phyloP scores from a whole-genome alignment of 2,888 invertebrate genomes.

The Spatulosminthurus flaviceps region DNA sequence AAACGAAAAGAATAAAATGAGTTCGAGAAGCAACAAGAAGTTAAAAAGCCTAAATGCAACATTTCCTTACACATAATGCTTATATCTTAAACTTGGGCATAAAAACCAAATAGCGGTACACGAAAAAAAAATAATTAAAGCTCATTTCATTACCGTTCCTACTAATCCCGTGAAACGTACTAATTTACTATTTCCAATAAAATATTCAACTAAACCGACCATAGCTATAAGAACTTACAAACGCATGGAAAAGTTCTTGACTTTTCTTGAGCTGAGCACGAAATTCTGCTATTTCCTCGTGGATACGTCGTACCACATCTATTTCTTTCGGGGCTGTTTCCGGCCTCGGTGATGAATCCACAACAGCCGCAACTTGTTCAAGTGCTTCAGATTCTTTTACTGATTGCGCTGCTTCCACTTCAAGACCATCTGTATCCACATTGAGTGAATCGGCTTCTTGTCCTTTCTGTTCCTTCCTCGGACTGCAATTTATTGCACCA shows the following conservation, averaged over 20 bases:
- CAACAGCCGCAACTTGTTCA: slow-evolving; percentile 40
- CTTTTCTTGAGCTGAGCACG: slow-evolving; percentile 61
- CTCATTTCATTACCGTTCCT: too few relatives aligned
- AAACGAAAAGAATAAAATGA: too few relatives aligned
- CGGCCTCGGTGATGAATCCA: slow-evolving; percentile 25
- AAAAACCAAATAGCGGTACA: too few relatives aligned
- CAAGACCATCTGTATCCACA: slow-evolving; percentile 32
- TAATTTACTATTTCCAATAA: too few relatives aligned
- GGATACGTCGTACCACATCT: slow-evolving; percentile 58
- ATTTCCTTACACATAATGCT: too few relatives aligned
- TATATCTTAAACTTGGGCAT: too few relatives aligned
- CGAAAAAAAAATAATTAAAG: too few relatives aligned
- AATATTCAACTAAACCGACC: too few relatives aligned
- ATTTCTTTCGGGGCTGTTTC: slow-evolving; percentile 46
- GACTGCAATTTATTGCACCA: slow-evolving; percentile 29
- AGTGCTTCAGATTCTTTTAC: background rate
- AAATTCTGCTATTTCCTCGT: slow-evolving; percentile 61
- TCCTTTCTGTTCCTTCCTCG: slow-evolving; percentile 18
- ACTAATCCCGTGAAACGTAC: too few relatives aligned
- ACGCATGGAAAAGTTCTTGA: slow-evolving; percentile 60
- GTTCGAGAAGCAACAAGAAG: too few relatives aligned
- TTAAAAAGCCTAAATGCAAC: too few relatives aligned
- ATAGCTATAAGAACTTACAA: too few relatives aligned
- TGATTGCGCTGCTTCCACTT: slow-evolving; percentile 13
- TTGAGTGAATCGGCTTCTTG: background rate